Evolutionary conservation across 2,888 invertebrate species (phyloP), one percentile per base, ranked within the genome.

Genomic region (Aplocera efformata): DNA sequence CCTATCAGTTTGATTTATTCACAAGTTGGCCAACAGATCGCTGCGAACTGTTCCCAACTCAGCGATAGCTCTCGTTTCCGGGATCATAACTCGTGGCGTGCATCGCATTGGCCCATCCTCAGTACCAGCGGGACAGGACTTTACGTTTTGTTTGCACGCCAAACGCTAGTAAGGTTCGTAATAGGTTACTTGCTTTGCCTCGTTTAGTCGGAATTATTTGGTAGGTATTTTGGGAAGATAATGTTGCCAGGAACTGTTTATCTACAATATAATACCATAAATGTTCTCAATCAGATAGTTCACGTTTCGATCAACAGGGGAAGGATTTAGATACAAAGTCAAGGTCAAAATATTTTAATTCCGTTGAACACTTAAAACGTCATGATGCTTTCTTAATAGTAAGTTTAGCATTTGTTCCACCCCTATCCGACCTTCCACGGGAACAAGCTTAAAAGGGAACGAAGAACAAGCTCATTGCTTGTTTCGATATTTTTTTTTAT

Each of bases 141-240:
- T 53, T 48, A 54, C 51, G 54, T 46, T 34, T 32, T 28, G 45
- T 43, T 35, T 36, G 38, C 54, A 54, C 51, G 54, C 54, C 36
- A 54, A 33, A 11, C 17, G 22, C 31, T 26, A 35, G 28, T 49
- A 42, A 25, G 20, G 32, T 34, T 42, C 43, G 39, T 39, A 34
- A 44, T 44, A 42, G 32, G 7, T 22, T 22, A 22, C n/a, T 5
- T 23, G 10, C 9, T 25, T 22, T 31, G 6, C 10, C 13, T n/a
- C n/a, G n/a, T 24, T 36, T 22, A 11, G 6, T 26, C 27, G 7
- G 24, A 13, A 8, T 20, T 37, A 6, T 37, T 31, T 21, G 8
- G 23, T 23, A 4, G 17, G 24, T 26, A 10, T 21, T 11, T 31
- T 26, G 9, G 13, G 13, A 17, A 17, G 13, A 17, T 17, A 17